Evolutionary conservation across 2,797 vertebrate genomes (phyloP).

Genomic region (Rhinoraja longicauda): DNA sequence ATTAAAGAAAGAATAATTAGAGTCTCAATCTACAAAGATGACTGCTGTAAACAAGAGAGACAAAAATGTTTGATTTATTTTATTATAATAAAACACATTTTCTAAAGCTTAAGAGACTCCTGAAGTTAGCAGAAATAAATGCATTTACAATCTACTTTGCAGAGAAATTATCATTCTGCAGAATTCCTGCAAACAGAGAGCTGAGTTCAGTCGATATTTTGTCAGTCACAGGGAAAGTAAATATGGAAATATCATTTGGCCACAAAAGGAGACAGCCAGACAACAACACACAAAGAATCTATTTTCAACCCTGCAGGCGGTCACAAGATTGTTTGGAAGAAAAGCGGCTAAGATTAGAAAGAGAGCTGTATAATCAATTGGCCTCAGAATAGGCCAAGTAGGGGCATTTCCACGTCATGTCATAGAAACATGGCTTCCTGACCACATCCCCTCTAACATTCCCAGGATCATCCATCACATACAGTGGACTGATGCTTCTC

Average conservation of each 20-base stretch:
- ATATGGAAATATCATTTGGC: not conserved
- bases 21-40: not conserved
- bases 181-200: not conserved
- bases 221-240: not conserved
- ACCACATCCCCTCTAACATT: constrained; percentile 32
- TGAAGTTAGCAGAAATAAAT: not conserved
- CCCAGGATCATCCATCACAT: constrained; percentile 30
- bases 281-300: not conserved
- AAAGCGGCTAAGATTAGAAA: constrained; percentile 7
- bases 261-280: not conserved
- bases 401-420: constrained; percentile 7
- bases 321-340: not conserved
- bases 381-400: not conserved
- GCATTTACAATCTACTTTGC: not conserved
- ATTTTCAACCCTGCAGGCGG: not conserved
- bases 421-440: constrained; percentile 32
- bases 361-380: constrained; percentile 9
- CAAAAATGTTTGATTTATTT: not conserved
- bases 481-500: not conserved
- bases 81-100: not conserved
- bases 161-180: not conserved
- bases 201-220: not conserved
- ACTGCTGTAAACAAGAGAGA: too few relatives aligned
- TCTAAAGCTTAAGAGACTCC: not conserved
- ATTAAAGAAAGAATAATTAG: not conserved